Percentiles rank a stretch among this genome's conserved stretches.
Evolutionary conservation across 1,140 invertebrate genomes (phyloP).

Genomic region (Drosophila azteca): DNA sequence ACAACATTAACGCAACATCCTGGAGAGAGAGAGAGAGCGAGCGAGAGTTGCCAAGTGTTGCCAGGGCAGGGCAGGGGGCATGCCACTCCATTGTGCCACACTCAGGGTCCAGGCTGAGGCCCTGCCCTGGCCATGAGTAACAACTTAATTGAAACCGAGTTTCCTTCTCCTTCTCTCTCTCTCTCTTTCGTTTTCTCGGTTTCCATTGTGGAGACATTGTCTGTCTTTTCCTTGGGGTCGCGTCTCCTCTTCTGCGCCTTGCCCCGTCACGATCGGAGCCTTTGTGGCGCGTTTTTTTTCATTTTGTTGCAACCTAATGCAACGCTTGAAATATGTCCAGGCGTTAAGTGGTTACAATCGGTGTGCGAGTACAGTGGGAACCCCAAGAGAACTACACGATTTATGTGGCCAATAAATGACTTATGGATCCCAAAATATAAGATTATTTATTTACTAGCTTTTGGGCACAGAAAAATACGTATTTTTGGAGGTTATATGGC

Average conservation of each 20-base stretch:
- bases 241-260: constrained; percentile 22
- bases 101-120: not conserved
- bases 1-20: constrained; percentile 62
- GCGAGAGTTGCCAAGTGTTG: not conserved
- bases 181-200: not conserved
- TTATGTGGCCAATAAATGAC: not conserved
- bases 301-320: constrained; percentile 67
- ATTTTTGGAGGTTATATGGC: no score
- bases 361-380: constrained; percentile 44
- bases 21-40: no score
- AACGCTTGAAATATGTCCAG: constrained; percentile 71
- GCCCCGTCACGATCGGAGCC: constrained; percentile 76
- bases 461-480: no score
- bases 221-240: constrained; percentile 1
- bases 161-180: constrained; percentile 11
- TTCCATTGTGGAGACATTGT: constrained; percentile 40
- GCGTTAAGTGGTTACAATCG: constrained; percentile 76
- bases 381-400: not conserved
- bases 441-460: no score
- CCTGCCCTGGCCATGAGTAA: constrained; percentile 63
- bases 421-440: no score
- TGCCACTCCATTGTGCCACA: not conserved
- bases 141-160: constrained; percentile 80
- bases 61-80: not conserved
- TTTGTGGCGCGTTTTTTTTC: constrained; percentile 38